Base-by-base conservation (phyloP, 2,113 vertebrate species). In the Chelonoidis abingdonii region DNA sequence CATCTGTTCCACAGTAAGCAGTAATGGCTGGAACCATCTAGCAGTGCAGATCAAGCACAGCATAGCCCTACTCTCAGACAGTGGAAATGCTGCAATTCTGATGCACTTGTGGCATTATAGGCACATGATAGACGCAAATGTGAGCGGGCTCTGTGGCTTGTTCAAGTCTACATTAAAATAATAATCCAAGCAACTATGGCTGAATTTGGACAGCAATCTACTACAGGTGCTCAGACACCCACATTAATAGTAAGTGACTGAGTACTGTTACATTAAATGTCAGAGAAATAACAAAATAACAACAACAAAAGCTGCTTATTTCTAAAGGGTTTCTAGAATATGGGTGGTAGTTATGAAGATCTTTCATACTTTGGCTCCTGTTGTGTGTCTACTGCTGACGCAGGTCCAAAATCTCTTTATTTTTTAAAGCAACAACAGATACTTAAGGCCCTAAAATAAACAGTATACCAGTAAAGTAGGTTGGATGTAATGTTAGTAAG, bases 21-120 rank as follows among this genome's bases (percentile, higher is more conserved):
- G 82, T 8, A 72, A 6, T 27, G 24, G 3, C 1, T 0, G 1
- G 4, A 14, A 21, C 50, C 56, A 57, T 50, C 25, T 52, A 75
- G 0, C 8, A 21, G n/a, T 27, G 2, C 0, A 3, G 10, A 5
- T 1, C 10, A 53, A 76, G 80, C 79, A 14, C 19, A 31, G 2
- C 14, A 1, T 14, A 25, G 87, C 35, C 16, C 17, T 44, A 44
- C 44, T n/a, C 62, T 19, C 31, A 29, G 59, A 52, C 0, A 0
- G 13, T n/a, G 49, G 21, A 8, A 6, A 44, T 90, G 2, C 19
- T 38, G 31, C 21, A 38, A 0, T 38, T 89, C 81, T 41, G 17
- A n/a, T 35, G 25, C 6, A 0, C 1, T 9, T 54, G 0, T 5
- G 31, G 27, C 1, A 52, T 53, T 57, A 19, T 27, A 5, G 0